A percentile compares a stretch with the other conserved stretches of the same genome.
Evolutionary conservation across 2,113 vertebrate genomes (phyloP).

Genomic region (Tupaia tana): DNA sequence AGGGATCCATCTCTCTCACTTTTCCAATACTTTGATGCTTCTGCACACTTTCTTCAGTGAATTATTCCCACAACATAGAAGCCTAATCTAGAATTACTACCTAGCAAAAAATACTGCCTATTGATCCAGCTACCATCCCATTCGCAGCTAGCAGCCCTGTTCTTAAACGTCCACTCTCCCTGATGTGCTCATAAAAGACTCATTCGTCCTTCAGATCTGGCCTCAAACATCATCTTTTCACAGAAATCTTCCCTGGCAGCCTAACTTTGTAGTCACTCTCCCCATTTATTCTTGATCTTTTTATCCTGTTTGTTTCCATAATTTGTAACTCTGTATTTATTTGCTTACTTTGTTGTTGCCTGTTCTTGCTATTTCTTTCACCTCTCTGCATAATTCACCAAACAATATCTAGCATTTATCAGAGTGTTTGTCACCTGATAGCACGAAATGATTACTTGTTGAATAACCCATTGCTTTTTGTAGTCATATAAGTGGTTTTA

Average conservation of each 20-base stretch:
- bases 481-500: neutral
- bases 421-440: neutral
- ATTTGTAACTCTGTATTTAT: neutral
- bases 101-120: neutral
- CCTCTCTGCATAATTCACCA: neutral
- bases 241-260: neutral
- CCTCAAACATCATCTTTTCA: neutral
- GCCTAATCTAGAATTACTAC: neutral
- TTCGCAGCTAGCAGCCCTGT: neutral
- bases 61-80: neutral
- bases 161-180: neutral
- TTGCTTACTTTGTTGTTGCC: neutral
- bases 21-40: neutral
- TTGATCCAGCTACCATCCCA: neutral
- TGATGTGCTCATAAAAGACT: neutral
- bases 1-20: neutral
- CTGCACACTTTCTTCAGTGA: neutral
- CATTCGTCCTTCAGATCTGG: neutral
- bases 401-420: neutral
- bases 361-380: neutral
- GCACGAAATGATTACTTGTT: conserved; percentile 31
- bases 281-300: neutral
- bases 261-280: neutral
- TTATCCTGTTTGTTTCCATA: neutral
- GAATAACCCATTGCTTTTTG: conserved; percentile 24